Percentiles rank a stretch among this genome's conserved stretches.
Evolutionary conservation across 2,888 invertebrate species (phyloP).

Genomic region (Seira ritae): DNA sequence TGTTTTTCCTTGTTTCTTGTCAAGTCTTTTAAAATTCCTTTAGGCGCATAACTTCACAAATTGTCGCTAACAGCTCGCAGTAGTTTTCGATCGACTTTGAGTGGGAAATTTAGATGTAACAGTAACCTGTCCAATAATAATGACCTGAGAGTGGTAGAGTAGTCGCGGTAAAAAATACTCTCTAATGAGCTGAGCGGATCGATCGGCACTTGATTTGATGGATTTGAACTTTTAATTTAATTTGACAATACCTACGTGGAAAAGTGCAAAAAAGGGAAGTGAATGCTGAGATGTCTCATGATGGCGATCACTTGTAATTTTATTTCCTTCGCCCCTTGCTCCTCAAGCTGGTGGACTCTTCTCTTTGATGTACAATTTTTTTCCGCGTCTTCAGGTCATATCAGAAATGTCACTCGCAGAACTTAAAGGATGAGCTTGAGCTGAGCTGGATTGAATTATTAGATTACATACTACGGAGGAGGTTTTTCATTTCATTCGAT

Average conservation of each 20-base stretch:
- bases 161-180: no score
- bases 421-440: not conserved
- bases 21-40: not conserved
- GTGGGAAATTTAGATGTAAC: conserved; percentile 26
- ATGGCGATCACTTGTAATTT: no score
- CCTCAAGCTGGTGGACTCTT: conserved; percentile 55
- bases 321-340: conserved; percentile 24
- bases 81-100: not conserved
- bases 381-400: conserved; percentile 65
- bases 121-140: conserved; percentile 35
- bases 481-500: no score
- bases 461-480: no score
- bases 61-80: conserved; percentile 27
- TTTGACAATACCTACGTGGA: not conserved
- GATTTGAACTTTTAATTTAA: not conserved
- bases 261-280: no score
- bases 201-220: no score
- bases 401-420: conserved; percentile 27
- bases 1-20: not conserved
- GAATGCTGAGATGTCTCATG: no score
- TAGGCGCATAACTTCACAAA: not conserved
- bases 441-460: no score
- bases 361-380: conserved; percentile 16
- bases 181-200: not conserved
- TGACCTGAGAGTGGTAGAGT: not conserved